These are phyloP conservation scores for Acanthaster planci DNA, from an alignment of 35 echinoderm and acorn worm species.

Conservation along the genomic window DNA sequence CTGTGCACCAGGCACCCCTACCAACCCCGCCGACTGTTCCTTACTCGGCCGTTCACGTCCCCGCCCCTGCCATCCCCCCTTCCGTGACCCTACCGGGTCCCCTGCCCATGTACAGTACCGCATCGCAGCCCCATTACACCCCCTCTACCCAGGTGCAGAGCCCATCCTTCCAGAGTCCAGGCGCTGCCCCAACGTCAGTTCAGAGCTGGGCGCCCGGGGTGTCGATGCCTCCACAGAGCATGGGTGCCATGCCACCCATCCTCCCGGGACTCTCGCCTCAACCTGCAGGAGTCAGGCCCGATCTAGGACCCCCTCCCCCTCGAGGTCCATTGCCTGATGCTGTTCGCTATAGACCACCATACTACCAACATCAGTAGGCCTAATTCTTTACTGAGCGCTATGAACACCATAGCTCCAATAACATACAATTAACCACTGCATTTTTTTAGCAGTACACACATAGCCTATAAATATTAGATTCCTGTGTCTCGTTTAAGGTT, in stretches of 20 bases:
- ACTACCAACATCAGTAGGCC: background rate
- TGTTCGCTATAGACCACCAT: slow-evolving; percentile 9
- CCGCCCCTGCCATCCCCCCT: slow-evolving; percentile 35
- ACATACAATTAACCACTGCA: too few species aligned
- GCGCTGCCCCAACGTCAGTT: slow-evolving; percentile 25
- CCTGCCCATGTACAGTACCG: slow-evolving; percentile 29
- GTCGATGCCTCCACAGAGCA: slow-evolving; percentile 35
- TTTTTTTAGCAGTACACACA: too few species aligned
- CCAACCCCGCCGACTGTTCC: slow-evolving; percentile 13
- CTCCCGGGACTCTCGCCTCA: slow-evolving; percentile 35
- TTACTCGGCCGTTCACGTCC: slow-evolving; percentile 10
- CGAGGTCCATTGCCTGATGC: background rate
- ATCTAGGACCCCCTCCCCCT: slow-evolving; percentile 51
- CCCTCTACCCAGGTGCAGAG: slow-evolving; percentile 23
- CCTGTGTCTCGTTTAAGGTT: too few species aligned
- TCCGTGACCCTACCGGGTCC: slow-evolving; percentile 9
- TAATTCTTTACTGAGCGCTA: too few species aligned
- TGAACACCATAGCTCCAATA: too few species aligned
- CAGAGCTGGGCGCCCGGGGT: slow-evolving; percentile 32
- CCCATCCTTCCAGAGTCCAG: slow-evolving; percentile 50
- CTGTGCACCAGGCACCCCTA: slow-evolving; percentile 23
- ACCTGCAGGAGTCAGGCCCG: slow-evolving; percentile 18
- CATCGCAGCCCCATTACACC: slow-evolving; percentile 34
- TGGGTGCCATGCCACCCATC: slow-evolving; percentile 32
- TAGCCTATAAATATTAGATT: too few species aligned